Conservation (phyloP, 2,888 invertebrate genomes). For the Pterobdella sp. region DNA sequence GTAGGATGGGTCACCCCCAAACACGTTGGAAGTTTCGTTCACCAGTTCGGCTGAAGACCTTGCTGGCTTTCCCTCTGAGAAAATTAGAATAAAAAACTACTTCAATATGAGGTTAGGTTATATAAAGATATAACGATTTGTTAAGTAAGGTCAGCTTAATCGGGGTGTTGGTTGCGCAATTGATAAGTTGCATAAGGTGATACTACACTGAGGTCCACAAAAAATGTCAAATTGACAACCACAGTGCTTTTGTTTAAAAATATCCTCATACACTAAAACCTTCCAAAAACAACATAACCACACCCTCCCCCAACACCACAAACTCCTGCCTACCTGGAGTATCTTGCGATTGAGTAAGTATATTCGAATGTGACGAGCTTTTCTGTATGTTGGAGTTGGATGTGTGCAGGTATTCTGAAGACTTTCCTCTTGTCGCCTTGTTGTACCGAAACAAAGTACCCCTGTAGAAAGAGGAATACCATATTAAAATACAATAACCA, state of each 20-base stretch:
- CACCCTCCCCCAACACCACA: too few species aligned
- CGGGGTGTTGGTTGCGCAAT: too few species aligned
- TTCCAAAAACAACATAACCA: too few species aligned
- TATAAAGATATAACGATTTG: too few species aligned
- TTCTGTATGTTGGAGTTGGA: slow-evolving; percentile 17
- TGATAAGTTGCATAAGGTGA: too few species aligned
- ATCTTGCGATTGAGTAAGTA: neutral
- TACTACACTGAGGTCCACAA: too few species aligned
- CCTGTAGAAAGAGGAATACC: neutral
- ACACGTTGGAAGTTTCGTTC: slow-evolving; percentile 1
- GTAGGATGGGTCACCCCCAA: neutral
- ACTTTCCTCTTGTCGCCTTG: slow-evolving; percentile 17
- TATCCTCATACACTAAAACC: too few species aligned
- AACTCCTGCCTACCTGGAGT: neutral
- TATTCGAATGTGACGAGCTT: slow-evolving; percentile 11
- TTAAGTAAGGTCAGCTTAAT: too few species aligned
- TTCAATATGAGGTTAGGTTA: too few species aligned
- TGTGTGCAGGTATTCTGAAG: slow-evolving; percentile 26
- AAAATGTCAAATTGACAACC: too few species aligned
- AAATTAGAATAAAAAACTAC: too few species aligned
- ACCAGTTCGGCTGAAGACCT: neutral
- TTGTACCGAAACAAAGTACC: neutral
- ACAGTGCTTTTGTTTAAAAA: too few species aligned
- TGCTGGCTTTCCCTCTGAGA: neutral
- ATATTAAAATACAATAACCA: neutral